These are phyloP conservation scores for Epizoanthus illoricatus DNA, from an alignment of 92 coral and sea anemone species.

Conservation along the genomic window DNA sequence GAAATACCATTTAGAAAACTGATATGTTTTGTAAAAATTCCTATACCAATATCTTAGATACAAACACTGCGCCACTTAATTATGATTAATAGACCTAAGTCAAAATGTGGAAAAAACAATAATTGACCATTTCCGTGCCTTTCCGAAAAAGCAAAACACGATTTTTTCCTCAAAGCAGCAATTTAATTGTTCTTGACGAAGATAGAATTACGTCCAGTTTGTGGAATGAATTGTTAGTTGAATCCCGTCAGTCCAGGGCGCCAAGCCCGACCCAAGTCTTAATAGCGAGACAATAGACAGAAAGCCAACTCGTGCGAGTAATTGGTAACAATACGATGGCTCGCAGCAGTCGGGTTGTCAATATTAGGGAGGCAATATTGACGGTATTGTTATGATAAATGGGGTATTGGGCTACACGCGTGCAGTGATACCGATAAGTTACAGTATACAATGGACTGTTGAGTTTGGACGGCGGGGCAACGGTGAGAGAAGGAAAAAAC, in stretches of 20 bases:
- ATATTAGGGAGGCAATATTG: conserved; percentile 42
- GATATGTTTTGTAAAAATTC: background rate
- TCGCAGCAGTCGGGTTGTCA: conserved; percentile 41
- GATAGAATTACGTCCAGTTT: too few relatives aligned
- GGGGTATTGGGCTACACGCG: conserved; percentile 66
- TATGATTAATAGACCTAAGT: background rate
- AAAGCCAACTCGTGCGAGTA: conserved; percentile 33
- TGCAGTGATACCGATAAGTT: conserved; percentile 61
- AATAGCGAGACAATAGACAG: conserved; percentile 25
- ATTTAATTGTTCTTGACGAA: background rate
- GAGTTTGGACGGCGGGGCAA: conserved; percentile 45
- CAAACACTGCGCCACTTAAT: background rate
- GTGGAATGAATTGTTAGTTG: background rate
- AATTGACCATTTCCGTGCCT: background rate
- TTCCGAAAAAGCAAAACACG: background rate
- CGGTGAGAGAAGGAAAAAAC: conserved; percentile 65
- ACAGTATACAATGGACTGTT: conserved; percentile 60
- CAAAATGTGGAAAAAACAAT: background rate
- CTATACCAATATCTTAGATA: background rate
- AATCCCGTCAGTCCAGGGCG: background rate
- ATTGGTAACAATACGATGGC: conserved; percentile 20
- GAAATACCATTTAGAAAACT: background rate
- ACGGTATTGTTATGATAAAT: conserved; percentile 74
- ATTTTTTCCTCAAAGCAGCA: background rate
- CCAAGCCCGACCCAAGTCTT: conserved; percentile 27